Conservation (phyloP, 2,113 vertebrate species). For the Grammomys dolichurus region DNA sequence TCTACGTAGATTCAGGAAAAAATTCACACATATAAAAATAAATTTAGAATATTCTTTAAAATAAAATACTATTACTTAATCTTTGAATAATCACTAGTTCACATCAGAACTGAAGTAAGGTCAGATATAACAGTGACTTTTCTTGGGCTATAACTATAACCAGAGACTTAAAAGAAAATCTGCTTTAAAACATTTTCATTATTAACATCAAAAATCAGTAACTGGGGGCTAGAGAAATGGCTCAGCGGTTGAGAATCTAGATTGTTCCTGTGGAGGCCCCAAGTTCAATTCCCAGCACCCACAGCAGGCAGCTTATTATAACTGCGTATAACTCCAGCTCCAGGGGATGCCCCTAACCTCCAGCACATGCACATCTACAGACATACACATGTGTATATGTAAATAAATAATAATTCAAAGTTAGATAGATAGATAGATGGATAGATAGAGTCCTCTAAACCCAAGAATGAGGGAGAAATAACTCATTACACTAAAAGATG, state of each 20-base stretch:
- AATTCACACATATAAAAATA: not conserved
- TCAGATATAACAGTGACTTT: not conserved
- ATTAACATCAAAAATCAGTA: constrained; percentile 28
- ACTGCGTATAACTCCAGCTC: too few relatives aligned
- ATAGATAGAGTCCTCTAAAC: not conserved
- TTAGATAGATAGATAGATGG: too few relatives aligned
- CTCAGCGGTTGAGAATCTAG: too few relatives aligned
- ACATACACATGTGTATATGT: too few relatives aligned
- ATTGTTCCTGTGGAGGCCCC: too few relatives aligned
- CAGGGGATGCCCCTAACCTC: too few relatives aligned
- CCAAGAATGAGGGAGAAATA: not conserved
- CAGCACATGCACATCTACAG: too few relatives aligned
- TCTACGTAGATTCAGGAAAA: not conserved
- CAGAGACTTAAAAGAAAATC: not conserved
- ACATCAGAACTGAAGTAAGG: not conserved
- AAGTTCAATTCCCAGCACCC: too few relatives aligned
- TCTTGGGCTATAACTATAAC: not conserved
- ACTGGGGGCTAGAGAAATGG: not conserved
- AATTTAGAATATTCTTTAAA: not conserved
- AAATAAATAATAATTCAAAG: too few relatives aligned
- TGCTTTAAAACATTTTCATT: not conserved
- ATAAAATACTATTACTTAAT: not conserved
- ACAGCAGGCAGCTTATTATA: too few relatives aligned
- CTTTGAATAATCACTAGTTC: not conserved
- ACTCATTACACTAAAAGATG: not conserved